Conservation (phyloP, 2,888 invertebrate genomes). For the Scaptomyza polygonia region DNA sequence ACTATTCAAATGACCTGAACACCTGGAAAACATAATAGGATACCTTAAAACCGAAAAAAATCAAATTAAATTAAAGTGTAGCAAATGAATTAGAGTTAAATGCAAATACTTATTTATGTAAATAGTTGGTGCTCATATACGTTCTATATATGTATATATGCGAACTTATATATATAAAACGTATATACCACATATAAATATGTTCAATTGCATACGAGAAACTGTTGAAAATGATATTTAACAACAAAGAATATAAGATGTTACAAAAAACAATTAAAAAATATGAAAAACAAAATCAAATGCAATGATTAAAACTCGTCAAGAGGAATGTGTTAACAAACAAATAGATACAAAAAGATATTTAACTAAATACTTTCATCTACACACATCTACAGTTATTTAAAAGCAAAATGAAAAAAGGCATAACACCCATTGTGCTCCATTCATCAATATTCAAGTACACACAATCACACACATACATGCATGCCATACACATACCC, state of each 20-base stretch:
- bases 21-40: conserved; percentile 32
- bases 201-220: conserved; percentile 51
- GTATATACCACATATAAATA: conserved; percentile 22
- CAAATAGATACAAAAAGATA: conserved; percentile 56
- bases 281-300: conserved; percentile 49
- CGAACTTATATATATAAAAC: conserved; percentile 28
- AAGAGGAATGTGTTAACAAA: conserved; percentile 82
- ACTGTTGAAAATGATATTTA: conserved; percentile 47
- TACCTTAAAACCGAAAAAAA: conserved; percentile 9
- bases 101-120: conserved; percentile 59
- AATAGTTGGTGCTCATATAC: conserved; percentile 63
- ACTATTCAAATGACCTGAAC: conserved; percentile 58
- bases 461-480: conserved; percentile 4
- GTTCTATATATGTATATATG: conserved; percentile 49
- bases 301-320: conserved; percentile 78
- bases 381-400: conserved; percentile 42
- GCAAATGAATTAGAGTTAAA: conserved; percentile 35
- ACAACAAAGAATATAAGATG: conserved; percentile 33
- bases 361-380: conserved; percentile 47
- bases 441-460: not conserved
- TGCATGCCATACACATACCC: conserved; percentile 7
- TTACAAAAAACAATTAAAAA: conserved; percentile 35
- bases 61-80: conserved; percentile 4
- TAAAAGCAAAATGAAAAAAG: conserved; percentile 32
- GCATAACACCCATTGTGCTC: conserved; percentile 6